Evolutionary conservation across 2,888 invertebrate species (phyloP).

Genomic region (Troilus luridus): DNA sequence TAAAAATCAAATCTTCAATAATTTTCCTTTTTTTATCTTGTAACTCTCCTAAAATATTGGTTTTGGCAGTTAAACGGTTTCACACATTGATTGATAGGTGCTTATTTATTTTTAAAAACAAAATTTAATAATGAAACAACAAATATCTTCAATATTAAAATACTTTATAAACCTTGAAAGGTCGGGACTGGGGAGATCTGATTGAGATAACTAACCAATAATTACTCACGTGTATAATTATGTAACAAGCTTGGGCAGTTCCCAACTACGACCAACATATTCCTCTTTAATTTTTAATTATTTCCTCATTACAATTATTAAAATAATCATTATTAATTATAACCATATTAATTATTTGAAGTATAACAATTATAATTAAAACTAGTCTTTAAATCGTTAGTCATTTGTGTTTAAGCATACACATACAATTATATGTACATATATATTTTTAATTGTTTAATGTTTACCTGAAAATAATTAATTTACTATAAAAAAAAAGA

Average conservation of each 20-base stretch:
- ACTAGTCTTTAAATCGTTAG: background rate
- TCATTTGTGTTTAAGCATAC: background rate
- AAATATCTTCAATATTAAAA: background rate
- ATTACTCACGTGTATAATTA: background rate
- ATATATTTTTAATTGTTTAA: too few species aligned
- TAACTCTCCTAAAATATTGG: too few species aligned
- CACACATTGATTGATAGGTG: too few species aligned
- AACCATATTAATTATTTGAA: background rate
- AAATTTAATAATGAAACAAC: background rate
- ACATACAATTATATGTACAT: too few species aligned
- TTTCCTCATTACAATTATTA: background rate
- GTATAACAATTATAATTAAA: background rate
- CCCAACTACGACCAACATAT: background rate
- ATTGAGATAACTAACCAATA: background rate
- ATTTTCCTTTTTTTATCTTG: too few species aligned
- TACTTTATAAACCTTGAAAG: background rate
- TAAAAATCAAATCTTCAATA: too few species aligned
- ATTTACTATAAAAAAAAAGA: too few species aligned
- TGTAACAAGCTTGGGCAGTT: background rate
- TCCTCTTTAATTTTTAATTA: background rate
- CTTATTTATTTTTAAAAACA: background rate
- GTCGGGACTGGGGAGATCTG: background rate
- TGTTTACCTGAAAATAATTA: too few species aligned
- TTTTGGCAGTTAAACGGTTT: too few species aligned
- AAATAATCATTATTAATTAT: background rate